A percentile compares a stretch with the other conserved stretches of the same genome.
These are phyloP conservation scores for Oligia fasciuncula DNA, from an alignment of 2,888 invertebrate species.

Conservation along the genomic window DNA sequence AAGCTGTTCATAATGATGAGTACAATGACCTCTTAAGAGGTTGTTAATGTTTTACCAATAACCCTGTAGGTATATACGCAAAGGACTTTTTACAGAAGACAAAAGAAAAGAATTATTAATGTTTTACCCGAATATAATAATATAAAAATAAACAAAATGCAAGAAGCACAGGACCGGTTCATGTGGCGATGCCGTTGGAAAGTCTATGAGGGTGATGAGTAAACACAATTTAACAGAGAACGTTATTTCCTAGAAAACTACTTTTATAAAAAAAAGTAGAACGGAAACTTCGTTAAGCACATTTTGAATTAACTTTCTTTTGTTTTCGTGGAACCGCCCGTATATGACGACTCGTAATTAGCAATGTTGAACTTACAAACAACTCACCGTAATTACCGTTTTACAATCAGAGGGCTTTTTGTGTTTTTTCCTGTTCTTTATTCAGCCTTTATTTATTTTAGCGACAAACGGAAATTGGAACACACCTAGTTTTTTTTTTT, in stretches of 20 bases:
- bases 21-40: too few species aligned
- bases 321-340: conserved; percentile 22
- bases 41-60: too few species aligned
- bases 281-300: conserved; percentile 9
- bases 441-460: conserved; percentile 39
- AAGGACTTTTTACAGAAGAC: background rate
- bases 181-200: background rate
- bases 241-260: too few species aligned
- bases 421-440: conserved; percentile 23
- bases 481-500: conserved; percentile 1
- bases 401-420: conserved; percentile 49
- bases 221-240: background rate
- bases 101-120: background rate
- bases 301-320: conserved; percentile 38
- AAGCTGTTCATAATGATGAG: too few species aligned
- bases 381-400: conserved; percentile 58
- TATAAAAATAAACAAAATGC: background rate
- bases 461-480: conserved; percentile 1
- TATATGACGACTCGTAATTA: conserved; percentile 52
- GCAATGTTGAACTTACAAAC: conserved; percentile 53
- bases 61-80: too few species aligned
- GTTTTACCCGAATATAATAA: background rate
- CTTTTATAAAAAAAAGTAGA: background rate
- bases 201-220: background rate
- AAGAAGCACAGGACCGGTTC: background rate